A percentile compares a stretch with the other conserved stretches of the same genome.
These are phyloP conservation scores for Rhynchopsitta pachyrhyncha DNA, from an alignment of 2,113 vertebrate genomes.

Conservation along the genomic window DNA sequence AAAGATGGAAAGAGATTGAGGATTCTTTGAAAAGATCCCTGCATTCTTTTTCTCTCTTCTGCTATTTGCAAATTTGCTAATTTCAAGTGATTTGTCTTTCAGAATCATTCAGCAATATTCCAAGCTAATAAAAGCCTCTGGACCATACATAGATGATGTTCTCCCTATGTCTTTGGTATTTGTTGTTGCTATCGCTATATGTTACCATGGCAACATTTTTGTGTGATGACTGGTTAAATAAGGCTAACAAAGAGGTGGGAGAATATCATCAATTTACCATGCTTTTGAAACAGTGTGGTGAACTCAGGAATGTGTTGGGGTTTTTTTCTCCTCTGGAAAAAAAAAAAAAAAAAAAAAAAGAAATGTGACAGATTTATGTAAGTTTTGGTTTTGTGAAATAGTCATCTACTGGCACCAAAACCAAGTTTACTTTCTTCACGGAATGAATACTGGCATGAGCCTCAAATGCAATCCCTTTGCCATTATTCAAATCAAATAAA, in stretches of 20 bases:
- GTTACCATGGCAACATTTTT: slow-evolving; percentile 50
- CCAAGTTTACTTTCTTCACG: neutral
- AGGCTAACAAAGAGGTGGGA: neutral
- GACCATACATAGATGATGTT: neutral
- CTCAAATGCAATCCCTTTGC: neutral
- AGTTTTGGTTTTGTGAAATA: neutral
- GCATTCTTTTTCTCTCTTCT: neutral
- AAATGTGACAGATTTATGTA: neutral
- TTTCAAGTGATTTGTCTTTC: slow-evolving; percentile 22
- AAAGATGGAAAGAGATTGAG: neutral
- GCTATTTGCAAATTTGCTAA: neutral
- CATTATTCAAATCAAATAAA: neutral
- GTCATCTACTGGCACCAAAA: neutral
- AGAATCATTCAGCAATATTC: neutral
- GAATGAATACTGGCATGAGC: neutral
- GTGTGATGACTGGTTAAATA: neutral
- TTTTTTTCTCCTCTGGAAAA: neutral
- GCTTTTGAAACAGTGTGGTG: neutral
- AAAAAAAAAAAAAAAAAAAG: neutral
- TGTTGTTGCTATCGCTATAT: neutral
- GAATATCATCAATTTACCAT: neutral
- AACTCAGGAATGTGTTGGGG: neutral
- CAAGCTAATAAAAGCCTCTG: slow-evolving; percentile 2
- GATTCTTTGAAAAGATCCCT: neutral
- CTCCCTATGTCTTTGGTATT: neutral